A percentile compares a stretch with the other conserved stretches of the same genome.
These are phyloP conservation scores for Sardinella longiceps DNA, from an alignment of 2,797 vertebrate species.

Conservation along the genomic window DNA sequence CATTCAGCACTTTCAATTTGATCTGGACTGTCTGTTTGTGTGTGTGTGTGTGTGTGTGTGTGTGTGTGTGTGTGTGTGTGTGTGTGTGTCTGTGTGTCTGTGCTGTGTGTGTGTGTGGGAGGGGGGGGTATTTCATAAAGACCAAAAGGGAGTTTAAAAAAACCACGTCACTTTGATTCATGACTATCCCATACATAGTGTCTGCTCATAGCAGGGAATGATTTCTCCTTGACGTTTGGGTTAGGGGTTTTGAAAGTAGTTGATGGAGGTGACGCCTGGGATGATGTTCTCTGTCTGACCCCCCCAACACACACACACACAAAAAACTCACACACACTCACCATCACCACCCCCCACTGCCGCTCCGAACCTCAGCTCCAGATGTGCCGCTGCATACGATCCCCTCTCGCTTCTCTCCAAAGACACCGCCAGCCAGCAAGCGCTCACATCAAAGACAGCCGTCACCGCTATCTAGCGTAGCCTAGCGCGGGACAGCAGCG, in stretches of 20 bases:
- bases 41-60: not conserved
- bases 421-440: not conserved
- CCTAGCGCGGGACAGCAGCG: not conserved
- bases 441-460: slow-evolving; percentile 1
- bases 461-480: not conserved
- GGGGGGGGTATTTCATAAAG: not conserved
- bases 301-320: not conserved
- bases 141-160: not conserved
- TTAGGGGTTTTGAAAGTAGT: not conserved
- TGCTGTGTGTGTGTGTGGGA: not conserved
- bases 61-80: not conserved
- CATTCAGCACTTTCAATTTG: not conserved
- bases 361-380: not conserved
- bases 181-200: slow-evolving; percentile 3
- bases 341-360: not conserved
- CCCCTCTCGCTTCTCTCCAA: not conserved
- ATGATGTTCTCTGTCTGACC: slow-evolving; percentile 19
- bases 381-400: not conserved
- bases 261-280: slow-evolving; percentile 24
- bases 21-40: not conserved
- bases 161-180: slow-evolving; percentile 9
- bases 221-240: not conserved
- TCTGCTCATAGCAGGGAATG: not conserved
- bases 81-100: not conserved
- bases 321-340: too few relatives aligned